Conservation (phyloP, 2,113 vertebrate species). For the Nibea coibor region DNA sequence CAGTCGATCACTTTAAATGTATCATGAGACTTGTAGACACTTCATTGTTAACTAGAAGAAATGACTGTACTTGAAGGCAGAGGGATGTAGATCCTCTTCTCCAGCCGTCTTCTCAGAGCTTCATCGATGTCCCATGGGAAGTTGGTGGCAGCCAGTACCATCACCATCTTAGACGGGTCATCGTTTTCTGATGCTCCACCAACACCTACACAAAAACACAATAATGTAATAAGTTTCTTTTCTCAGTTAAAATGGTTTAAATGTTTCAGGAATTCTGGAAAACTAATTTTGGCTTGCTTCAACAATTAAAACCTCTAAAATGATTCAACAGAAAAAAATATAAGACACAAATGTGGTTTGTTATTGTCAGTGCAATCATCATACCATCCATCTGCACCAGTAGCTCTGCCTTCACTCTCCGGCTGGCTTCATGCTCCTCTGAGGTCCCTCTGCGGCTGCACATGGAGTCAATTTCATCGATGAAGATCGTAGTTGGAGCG, state of each 20-base stretch:
- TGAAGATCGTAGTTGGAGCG: slow-evolving; percentile 98
- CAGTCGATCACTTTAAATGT: not conserved
- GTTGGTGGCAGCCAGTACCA: slow-evolving; percentile 98
- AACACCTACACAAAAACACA: slow-evolving; percentile 85
- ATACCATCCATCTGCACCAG: slow-evolving; percentile 99
- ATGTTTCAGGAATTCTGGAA: not conserved
- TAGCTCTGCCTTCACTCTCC: slow-evolving; percentile 96
- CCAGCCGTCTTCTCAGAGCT: slow-evolving; percentile 93
- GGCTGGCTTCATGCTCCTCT: slow-evolving; percentile 96
- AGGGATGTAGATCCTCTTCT: slow-evolving; percentile 99
- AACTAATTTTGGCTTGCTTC: not conserved
- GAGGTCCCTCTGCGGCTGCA: slow-evolving; percentile 97
- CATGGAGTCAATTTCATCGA: slow-evolving; percentile 99
- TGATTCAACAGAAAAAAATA: not conserved
- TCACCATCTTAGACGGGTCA: slow-evolving; percentile 98
- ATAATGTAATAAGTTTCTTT: not conserved
- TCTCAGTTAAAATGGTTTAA: not conserved
- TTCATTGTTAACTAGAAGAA: not conserved
- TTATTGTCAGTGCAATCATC: not conserved
- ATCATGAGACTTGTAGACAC: not conserved
- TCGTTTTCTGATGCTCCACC: slow-evolving; percentile 94
- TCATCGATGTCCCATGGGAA: slow-evolving; percentile 99
- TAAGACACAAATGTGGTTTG: not conserved
- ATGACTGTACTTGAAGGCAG: slow-evolving; percentile 90
- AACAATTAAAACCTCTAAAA: too few relatives aligned